Conservation (phyloP, 1,140 invertebrate genomes). For the Conus betulinus region DNA sequence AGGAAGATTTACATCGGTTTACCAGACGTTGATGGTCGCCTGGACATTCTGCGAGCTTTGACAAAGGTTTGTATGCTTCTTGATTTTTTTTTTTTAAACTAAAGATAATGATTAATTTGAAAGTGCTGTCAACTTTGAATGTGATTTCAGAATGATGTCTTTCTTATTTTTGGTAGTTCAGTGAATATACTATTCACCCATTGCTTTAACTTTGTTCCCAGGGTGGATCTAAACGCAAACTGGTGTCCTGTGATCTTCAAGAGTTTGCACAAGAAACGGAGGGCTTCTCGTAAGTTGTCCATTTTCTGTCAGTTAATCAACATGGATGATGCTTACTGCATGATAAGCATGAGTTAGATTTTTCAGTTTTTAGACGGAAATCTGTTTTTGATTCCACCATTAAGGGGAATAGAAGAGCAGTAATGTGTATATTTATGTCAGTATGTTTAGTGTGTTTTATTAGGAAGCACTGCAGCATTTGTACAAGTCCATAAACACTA, state of each 20-base stretch:
- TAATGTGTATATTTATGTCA: too few relatives aligned
- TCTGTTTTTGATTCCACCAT: too few relatives aligned
- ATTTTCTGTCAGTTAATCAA: not conserved
- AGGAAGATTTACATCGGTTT: slow-evolving; percentile 96
- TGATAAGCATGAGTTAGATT: too few relatives aligned
- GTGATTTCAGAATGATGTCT: not conserved
- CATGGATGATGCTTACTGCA: not conserved
- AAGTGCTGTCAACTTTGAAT: not conserved
- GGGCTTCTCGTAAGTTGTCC: slow-evolving; percentile 3
- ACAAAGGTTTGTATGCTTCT: slow-evolving; percentile 90
- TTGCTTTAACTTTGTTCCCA: not conserved
- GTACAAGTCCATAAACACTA: too few relatives aligned
- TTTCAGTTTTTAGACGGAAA: too few relatives aligned
- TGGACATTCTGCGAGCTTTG: slow-evolving; percentile 91
- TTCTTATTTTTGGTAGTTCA: too few relatives aligned
- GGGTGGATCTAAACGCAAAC: not conserved
- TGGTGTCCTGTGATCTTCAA: slow-evolving; percentile 13
- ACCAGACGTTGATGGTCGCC: slow-evolving; percentile 86
- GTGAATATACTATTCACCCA: not conserved
- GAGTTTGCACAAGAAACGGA: not conserved
- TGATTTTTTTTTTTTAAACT: slow-evolving; percentile 71
- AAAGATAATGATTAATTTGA: too few relatives aligned
- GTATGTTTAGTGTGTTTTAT: too few relatives aligned
- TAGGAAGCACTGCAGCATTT: too few relatives aligned
- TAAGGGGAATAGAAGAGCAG: too few relatives aligned